A percentile compares a stretch with the other conserved stretches of the same genome.
Conservation (phyloP, 2,113 vertebrate genomes). For the Andinoacara biseriatus region DNA sequence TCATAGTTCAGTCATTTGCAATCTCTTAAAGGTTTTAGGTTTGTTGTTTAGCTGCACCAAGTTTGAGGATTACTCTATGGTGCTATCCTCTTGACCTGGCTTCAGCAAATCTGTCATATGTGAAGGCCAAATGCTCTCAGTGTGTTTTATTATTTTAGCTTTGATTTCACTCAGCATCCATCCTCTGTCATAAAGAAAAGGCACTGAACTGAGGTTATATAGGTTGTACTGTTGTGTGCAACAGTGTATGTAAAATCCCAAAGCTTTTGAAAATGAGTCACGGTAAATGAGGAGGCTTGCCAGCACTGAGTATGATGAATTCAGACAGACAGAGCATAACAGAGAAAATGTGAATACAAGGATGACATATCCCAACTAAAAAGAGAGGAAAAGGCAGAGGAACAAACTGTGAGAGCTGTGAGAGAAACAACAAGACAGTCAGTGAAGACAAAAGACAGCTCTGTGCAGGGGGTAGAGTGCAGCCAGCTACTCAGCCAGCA, state of each 20-base stretch:
- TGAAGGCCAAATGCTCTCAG: conserved; percentile 23
- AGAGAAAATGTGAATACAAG: conserved; percentile 37
- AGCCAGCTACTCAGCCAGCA: conserved; percentile 36
- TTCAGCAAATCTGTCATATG: conserved; percentile 40
- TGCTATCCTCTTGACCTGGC: conserved; percentile 48
- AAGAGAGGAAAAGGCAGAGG: background rate
- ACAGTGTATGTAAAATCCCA: conserved; percentile 45
- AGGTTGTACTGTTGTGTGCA: conserved; percentile 34
- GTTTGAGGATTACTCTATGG: conserved; percentile 54
- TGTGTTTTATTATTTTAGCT: conserved; percentile 27
- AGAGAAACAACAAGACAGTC: conserved; percentile 32
- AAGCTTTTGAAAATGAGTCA: conserved; percentile 64
- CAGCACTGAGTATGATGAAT: conserved; percentile 51
- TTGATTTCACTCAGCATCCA: background rate
- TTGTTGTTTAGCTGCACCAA: conserved; percentile 20
- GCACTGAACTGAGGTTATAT: conserved; percentile 16
- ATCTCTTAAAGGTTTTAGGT: conserved; percentile 51
- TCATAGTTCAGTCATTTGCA: conserved; percentile 30
- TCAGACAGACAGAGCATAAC: conserved; percentile 45
- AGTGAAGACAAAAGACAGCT: conserved; percentile 45
- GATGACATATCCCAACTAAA: conserved; percentile 31
- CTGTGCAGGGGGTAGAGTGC: conserved; percentile 5
- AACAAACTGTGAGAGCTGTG: conserved; percentile 7
- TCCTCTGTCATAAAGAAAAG: conserved; percentile 17
- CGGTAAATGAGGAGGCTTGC: conserved; percentile 35